Evolutionary conservation across 2,888 invertebrate genomes (phyloP).

Genomic region (Pegoplata infirma): DNA sequence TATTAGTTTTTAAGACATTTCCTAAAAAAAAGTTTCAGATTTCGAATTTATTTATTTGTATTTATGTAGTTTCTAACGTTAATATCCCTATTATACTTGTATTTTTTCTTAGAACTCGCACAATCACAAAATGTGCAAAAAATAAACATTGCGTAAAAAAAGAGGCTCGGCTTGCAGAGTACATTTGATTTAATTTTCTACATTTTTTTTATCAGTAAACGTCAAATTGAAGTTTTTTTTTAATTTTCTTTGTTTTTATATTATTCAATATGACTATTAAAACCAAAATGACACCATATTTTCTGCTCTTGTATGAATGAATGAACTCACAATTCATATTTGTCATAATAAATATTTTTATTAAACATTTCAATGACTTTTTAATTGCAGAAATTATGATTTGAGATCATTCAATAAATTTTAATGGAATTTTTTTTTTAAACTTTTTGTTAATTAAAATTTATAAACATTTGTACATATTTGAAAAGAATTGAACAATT

Average conservation of each 20-base stretch:
- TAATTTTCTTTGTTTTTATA: too few species aligned
- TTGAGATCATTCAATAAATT: neutral
- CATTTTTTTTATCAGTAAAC: neutral
- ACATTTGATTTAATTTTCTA: neutral
- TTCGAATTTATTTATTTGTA: too few species aligned
- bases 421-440: neutral
- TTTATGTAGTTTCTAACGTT: too few species aligned
- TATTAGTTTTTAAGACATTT: too few species aligned
- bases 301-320: neutral
- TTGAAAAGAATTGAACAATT: neutral
- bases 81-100: too few species aligned
- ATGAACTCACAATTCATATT: too few species aligned
- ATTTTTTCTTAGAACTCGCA: neutral
- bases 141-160: neutral
- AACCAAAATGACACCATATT: constrained; percentile 9
- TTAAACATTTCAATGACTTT: neutral
- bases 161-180: neutral
- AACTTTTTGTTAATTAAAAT: neutral
- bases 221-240: constrained; percentile 1
- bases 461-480: neutral
- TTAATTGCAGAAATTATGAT: neutral
- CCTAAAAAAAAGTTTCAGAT: too few species aligned
- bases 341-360: constrained; percentile 14
- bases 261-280: neutral
- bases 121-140: neutral